Base-by-base conservation (phyloP, 2,113 vertebrate species). In the Henicopernis longicauda region DNA sequence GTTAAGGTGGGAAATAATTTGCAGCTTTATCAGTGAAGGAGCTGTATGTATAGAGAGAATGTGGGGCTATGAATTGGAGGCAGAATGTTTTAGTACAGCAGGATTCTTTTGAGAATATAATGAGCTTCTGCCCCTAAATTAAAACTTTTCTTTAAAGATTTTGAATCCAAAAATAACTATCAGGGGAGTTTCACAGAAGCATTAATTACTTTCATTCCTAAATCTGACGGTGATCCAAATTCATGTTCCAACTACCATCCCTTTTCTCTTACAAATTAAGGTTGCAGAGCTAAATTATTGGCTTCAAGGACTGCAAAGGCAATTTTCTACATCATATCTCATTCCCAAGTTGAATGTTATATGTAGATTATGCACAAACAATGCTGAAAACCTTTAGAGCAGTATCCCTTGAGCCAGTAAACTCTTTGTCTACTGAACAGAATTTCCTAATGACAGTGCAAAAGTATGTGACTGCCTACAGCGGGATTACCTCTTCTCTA, bases 201-300 rank as follows among this genome's bases (percentile, higher is more conserved):
- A 97, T 97, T 97, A 97, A 97, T 97, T 97, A 97, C 95, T 96
- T 97, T 96, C 94, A 84, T 96, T 96, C 73, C 90, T 89, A 96
- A 97, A 96, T 95, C 94, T 97, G 96, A 96, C 52, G 10, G 88
- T 86, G 94, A 96, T 97, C 97, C 97, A 97, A 97, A 96, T 89
- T 96, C 96, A 90, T 77, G 77, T 97, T 97, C 97, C 89, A 95
- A 55, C 95, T 80, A 85, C 91, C 86, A 88, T 95, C 83, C 90
- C 92, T 95, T 97, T 94, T 94, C 90, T 88, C 88, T 95, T 95
- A 93, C 95, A 97, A 97, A 97, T 97, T 96, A 97, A 93, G 93
- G 94, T 92, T 97, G 95, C 89, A 91, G 89, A 95, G 76, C 90
- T 95, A 97, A 97, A 92, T 97, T 97, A 97, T 95, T 97, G 97